Base-by-base conservation (phyloP, 2,113 vertebrate genomes). In the Taxidea taxus region DNA sequence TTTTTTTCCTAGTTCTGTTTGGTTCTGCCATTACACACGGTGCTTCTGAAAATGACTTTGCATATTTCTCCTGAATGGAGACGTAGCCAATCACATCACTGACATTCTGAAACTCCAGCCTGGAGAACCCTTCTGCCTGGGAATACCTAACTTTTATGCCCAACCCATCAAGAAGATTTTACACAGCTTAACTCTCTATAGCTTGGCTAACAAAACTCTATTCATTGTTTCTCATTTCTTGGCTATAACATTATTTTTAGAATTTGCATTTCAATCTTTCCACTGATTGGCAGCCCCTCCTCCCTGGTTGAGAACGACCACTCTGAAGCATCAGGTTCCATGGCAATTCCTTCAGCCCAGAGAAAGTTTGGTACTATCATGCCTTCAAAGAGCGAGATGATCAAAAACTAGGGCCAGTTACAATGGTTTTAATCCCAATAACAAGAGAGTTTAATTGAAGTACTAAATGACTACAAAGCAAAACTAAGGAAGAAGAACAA, bases 381-480 rank as follows among this genome's bases (percentile, higher is more conserved):
- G 7, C 37, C 81, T 92, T 88, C 87, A 77, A 83, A 96, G 42
- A 91, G 23, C 23, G 88, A 72, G 34, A 77, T 44, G 23, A 92
- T 88, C 49, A 88, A 81, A 97, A 82, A 31, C 51, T 23, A 42
- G 58, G 34, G 7, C 49, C 84, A 88, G 66, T 44, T 78, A 78
- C 9, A 23, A 81, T 44, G n/a, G 42, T 81, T 87, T 87, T 87
- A 87, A 87, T 75, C 5, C 75, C 49, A 66, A 20, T 82, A 81
- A 68, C 42, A 89, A 66, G 49, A 58, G 39, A 54, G 27, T 54
- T 68, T 81, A 92, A 94, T 31, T 84, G 54, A 90, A 92, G 75
- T 75, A 81, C 93, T 94, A 95, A 96, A 95, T 37, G 62, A 34
- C 89, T 64, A 62, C 20, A 68, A 93, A 96, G 68, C 16, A 58